Base-by-base conservation (phyloP, 2,113 vertebrate genomes). In the Macquaria australasica region DNA sequence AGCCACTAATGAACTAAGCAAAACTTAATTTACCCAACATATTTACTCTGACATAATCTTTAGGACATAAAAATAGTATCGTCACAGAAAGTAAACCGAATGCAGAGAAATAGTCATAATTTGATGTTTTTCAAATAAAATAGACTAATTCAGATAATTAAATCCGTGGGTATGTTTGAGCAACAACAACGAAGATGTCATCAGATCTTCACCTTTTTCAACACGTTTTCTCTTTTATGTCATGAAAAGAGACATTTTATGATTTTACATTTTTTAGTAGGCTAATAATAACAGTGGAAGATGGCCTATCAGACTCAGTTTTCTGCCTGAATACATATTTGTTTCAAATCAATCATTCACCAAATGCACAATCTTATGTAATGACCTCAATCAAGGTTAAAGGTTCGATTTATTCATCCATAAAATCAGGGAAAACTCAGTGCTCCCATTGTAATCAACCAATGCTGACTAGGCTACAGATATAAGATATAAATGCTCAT, bases 361-460 rank as follows among this genome's bases (percentile, higher is more conserved):
- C 51, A 15, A 64, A 81, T 53, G 6, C 63, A 51, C 6, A 31
- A 14, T 45, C 16, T 60, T 37, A 28, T 21, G 11, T 78, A 67
- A 45, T 64, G 15, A 64, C 41, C 59, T 64, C 50, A 66, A 7
- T 48, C 55, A 66, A 66, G 28, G 28, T 48, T 78, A 23, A 78
- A 73, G 74, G 20, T 71, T 55, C 20, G 21, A 6, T 55, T 2
- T 18, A 62, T 43, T 43, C 34, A 43, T 14, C 73, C 25, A 20
- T 63, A 25, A 55, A 63, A 63, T 45, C 21, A 8, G 15, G 51
- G 8, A 23, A 56, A 39, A 48, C 66, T 25, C 14, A 31, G 15
- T 21, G 20, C 25, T 6, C 62, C 62, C 62, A 41, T 14, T 6
- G 23, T 31, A 8, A 50, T 69, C 16, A 31, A 18, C 4, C 45